Percentiles rank a stretch among this genome's conserved stretches.
These are phyloP conservation scores for Cochlearius cochlearius DNA, from an alignment of 2,113 vertebrate genomes.

Conservation along the genomic window DNA sequence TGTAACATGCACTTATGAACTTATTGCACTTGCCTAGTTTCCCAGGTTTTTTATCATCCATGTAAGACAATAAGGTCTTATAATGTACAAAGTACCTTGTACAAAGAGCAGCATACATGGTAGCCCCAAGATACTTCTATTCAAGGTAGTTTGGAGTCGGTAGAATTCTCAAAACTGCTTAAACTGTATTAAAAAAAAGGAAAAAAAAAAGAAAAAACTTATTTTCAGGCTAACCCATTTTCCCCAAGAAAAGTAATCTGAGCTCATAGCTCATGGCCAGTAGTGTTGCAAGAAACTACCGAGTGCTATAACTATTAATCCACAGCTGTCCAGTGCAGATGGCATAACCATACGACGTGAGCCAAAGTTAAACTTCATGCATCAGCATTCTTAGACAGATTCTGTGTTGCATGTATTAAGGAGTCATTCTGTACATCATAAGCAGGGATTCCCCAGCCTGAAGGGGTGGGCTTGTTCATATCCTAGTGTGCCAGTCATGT, in stretches of 20 bases:
- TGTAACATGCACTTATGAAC: neutral
- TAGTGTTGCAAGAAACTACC: neutral
- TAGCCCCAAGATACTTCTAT: neutral
- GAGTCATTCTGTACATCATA: neutral
- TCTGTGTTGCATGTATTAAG: neutral
- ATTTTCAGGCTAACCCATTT: neutral
- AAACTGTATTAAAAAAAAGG: neutral
- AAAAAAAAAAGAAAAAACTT: neutral
- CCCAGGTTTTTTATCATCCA: fast-evolving
- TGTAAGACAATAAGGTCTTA: neutral
- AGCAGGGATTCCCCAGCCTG: neutral
- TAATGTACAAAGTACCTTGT: neutral
- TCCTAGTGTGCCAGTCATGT: fast-evolving
- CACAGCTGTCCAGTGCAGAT: neutral
- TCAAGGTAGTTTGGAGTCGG: neutral
- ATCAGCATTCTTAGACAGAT: neutral
- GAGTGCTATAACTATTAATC: neutral
- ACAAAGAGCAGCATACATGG: neutral
- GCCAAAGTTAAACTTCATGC: neutral
- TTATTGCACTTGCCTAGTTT: neutral
- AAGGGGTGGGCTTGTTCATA: neutral
- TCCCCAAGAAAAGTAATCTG: neutral
- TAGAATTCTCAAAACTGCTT: neutral
- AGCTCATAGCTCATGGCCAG: neutral
- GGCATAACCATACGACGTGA: fast-evolving